A percentile compares a stretch with the other conserved stretches of the same genome.
phyloP scores from a whole-genome alignment of 2,888 invertebrate genomes.

The Colletes collaris region DNA sequence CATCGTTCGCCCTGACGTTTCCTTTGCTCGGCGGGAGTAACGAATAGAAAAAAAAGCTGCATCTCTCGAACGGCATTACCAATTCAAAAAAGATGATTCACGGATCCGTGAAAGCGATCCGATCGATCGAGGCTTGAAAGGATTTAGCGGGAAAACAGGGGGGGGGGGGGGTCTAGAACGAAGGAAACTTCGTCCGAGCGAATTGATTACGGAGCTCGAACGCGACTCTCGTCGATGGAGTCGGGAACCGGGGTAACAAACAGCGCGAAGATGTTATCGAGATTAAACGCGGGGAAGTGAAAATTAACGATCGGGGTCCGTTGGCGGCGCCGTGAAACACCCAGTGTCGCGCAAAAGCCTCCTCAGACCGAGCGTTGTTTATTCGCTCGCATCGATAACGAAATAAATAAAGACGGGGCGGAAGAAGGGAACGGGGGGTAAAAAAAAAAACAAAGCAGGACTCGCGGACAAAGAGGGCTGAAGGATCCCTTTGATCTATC shows the following conservation, averaged over 20 bases:
- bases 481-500: constrained; percentile 61
- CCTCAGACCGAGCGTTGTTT: constrained; percentile 50
- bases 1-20: neutral
- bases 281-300: constrained; percentile 35
- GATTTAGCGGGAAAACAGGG: neutral
- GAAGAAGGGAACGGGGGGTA: neutral
- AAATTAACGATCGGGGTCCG: constrained; percentile 53
- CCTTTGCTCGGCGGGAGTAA: neutral
- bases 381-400: constrained; percentile 53
- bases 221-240: neutral
- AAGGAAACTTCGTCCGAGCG: neutral
- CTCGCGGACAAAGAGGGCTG: constrained; percentile 43
- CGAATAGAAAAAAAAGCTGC: neutral
- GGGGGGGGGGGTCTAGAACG: too few species aligned
- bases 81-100: constrained; percentile 17
- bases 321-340: constrained; percentile 11
- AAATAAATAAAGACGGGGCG: constrained; percentile 25
- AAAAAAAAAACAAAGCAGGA: constrained; percentile 21
- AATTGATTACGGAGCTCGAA: constrained; percentile 14
- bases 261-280: constrained; percentile 41
- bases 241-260: neutral
- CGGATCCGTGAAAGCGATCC: neutral
- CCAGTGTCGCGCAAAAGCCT: constrained; percentile 42
- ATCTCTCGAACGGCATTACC: constrained; percentile 1
- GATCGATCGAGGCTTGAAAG: constrained; percentile 2